phyloP scores from a whole-genome alignment of 2,888 invertebrate genomes.

The Alviniconcha strummeri region DNA sequence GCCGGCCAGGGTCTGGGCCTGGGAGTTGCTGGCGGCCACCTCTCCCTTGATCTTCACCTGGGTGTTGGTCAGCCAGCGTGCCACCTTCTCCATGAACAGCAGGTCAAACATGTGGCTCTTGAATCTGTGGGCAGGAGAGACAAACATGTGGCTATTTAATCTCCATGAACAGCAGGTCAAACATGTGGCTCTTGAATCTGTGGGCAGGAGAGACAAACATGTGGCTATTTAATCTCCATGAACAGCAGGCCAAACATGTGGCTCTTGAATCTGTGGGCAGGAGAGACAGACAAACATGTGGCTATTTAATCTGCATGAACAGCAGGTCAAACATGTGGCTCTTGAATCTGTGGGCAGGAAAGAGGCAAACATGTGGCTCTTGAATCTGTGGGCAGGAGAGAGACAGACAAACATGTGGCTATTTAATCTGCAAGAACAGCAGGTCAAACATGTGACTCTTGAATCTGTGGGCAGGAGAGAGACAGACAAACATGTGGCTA shows the following conservation, averaged over 20 bases:
- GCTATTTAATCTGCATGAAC: conserved; percentile 53
- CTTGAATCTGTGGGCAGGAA: conserved; percentile 50
- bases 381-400: conserved; percentile 59
- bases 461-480: conserved; percentile 57
- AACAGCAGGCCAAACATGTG: conserved; percentile 73
- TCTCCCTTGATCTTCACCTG: conserved; percentile 73
- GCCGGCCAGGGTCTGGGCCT: conserved; percentile 65
- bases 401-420: not conserved
- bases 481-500: not conserved
- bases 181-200: conserved; percentile 73
- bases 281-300: not conserved
- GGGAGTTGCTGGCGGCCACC: conserved; percentile 71
- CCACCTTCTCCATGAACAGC: conserved; percentile 72
- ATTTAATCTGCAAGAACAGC: conserved; percentile 70
- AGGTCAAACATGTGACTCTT: conserved; percentile 73
- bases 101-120: conserved; percentile 73
- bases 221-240: conserved; percentile 63
- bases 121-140: conserved; percentile 57
- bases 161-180: conserved; percentile 73
- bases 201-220: not conserved
- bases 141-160: conserved; percentile 30
- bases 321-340: not conserved
- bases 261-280: conserved; percentile 66
- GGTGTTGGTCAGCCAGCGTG: conserved; percentile 72
- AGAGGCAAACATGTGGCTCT: conserved; percentile 72